phyloP scores from a whole-genome alignment of 2,113 vertebrate species.

The Macrotus californicus region DNA sequence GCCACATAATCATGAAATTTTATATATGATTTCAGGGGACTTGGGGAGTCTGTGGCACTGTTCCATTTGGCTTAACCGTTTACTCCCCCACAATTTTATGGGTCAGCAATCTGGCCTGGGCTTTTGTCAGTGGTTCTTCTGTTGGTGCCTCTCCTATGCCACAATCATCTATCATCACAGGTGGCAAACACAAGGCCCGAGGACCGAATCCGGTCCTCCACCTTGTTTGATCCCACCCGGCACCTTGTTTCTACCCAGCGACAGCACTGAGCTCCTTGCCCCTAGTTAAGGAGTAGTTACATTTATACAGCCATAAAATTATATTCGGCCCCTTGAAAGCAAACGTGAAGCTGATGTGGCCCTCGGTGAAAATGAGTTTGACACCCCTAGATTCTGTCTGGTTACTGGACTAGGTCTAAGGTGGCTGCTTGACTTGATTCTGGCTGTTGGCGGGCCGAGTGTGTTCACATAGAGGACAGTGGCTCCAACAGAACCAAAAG shows the following conservation, averaged over 20 bases:
- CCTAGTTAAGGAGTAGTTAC: too few relatives aligned
- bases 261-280: too few relatives aligned
- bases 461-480: not conserved
- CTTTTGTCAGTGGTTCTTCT: not conserved
- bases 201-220: too few relatives aligned
- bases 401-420: not conserved
- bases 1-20: not conserved
- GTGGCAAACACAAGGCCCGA: too few relatives aligned
- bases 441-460: not conserved
- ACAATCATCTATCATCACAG: not conserved
- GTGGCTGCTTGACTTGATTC: not conserved
- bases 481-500: too few relatives aligned
- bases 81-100: not conserved
- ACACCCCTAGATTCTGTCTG: too few relatives aligned
- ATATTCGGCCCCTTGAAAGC: too few relatives aligned
- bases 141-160: not conserved
- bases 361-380: too few relatives aligned
- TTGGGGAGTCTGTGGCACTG: not conserved
- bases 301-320: too few relatives aligned
- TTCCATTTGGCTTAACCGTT: not conserved
- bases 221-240: too few relatives aligned
- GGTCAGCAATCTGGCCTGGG: not conserved
- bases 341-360: too few relatives aligned
- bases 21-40: not conserved
- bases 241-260: too few relatives aligned